These are phyloP conservation scores for Pinctada fucata DNA, from an alignment of 2,888 invertebrate genomes.

Conservation along the genomic window DNA sequence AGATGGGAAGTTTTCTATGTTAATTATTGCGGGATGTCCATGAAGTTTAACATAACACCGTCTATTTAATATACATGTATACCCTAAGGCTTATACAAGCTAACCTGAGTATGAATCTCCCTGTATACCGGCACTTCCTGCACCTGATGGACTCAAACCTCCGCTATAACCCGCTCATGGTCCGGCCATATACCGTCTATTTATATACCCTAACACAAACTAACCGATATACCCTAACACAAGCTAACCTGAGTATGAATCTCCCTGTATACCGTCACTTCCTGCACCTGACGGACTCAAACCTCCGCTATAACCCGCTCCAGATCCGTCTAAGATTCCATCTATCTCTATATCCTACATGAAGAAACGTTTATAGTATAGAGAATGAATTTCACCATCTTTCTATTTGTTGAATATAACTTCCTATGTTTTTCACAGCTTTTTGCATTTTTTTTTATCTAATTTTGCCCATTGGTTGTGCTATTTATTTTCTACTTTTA, in stretches of 20 bases:
- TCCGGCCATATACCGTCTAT: conserved; percentile 58
- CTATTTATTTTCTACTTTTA: too few species aligned
- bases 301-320: conserved; percentile 60
- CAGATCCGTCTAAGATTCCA: conserved; percentile 55
- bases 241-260: conserved; percentile 58
- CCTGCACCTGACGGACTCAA: conserved; percentile 27
- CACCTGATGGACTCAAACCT: conserved; percentile 27
- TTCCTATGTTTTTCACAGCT: not conserved
- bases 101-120: conserved; percentile 61
- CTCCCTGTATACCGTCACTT: conserved; percentile 54
- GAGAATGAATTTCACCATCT: too few species aligned
- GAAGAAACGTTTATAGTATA: not conserved
- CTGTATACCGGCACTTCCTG: conserved; percentile 50
- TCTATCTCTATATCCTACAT: conserved; percentile 52
- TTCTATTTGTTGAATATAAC: not conserved
- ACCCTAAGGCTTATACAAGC: too few species aligned
- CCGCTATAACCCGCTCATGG: conserved; percentile 59
- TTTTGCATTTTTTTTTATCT: not conserved
- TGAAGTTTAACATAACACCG: too few species aligned
- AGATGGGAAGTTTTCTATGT: too few species aligned
- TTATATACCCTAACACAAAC: conserved; percentile 48
- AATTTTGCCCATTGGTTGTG: too few species aligned
- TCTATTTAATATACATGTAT: too few species aligned
- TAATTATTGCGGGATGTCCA: too few species aligned
- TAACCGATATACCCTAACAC: too few species aligned